Conservation (phyloP, 1,140 invertebrate species). For the Procambarus clarkii region DNA sequence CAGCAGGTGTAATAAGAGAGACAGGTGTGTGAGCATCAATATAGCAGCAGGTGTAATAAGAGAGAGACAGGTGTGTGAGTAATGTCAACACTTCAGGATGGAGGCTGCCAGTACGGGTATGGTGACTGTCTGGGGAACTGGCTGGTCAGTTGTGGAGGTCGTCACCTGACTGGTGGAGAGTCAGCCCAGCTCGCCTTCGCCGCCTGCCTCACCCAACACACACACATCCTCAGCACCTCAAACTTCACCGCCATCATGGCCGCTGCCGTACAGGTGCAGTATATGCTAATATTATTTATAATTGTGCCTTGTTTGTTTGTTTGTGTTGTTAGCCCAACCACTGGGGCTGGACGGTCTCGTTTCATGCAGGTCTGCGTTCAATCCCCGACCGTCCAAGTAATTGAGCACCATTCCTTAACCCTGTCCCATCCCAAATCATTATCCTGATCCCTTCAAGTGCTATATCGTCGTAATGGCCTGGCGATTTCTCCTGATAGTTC, state of each 20-base stretch:
- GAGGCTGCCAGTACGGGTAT: slow-evolving; percentile 6
- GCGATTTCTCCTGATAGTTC: too few species aligned
- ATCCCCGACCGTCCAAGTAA: too few species aligned
- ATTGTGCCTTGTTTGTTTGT: background rate
- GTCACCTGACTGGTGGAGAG: background rate
- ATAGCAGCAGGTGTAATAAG: background rate
- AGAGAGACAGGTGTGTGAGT: background rate
- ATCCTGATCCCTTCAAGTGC: too few species aligned
- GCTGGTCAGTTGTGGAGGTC: background rate
- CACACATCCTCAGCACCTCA: background rate
- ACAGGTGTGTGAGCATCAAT: background rate
- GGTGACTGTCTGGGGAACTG: slow-evolving; percentile 36
- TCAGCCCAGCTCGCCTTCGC: slow-evolving; percentile 15
- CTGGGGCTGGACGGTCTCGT: too few species aligned
- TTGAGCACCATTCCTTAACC: too few species aligned
- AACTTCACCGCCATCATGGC: slow-evolving; percentile 19
- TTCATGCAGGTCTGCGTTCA: too few species aligned
- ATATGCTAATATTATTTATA: too few species aligned
- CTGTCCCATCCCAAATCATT: too few species aligned
- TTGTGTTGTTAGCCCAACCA: background rate
- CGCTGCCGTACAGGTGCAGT: background rate
- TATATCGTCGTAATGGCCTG: too few species aligned
- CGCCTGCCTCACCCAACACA: slow-evolving; percentile 25
- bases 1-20: too few species aligned
- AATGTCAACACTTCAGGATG: background rate